A percentile compares a stretch with the other conserved stretches of the same genome.
Evolutionary conservation across 2,888 invertebrate species (phyloP).

Genomic region (Frankliniella fusca): DNA sequence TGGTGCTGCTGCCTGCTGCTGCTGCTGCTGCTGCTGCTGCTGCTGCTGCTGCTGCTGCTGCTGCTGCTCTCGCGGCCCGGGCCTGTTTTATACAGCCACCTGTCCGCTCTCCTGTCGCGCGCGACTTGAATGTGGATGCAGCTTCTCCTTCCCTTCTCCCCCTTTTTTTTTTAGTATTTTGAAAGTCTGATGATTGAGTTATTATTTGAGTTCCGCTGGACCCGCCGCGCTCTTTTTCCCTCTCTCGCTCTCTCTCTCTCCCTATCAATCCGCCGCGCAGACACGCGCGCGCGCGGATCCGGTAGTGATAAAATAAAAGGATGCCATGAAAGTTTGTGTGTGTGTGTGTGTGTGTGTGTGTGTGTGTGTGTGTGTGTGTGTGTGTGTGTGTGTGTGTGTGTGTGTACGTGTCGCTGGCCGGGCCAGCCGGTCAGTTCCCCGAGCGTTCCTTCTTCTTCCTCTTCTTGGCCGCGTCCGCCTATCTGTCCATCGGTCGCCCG

Average conservation of each 20-base stretch:
- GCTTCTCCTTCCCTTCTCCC: not conserved
- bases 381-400: not conserved
- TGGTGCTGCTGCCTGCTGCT: too few species aligned
- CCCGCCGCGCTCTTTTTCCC: not conserved
- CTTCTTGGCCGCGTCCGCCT: not conserved
- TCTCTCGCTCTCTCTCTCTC: slow-evolving; percentile 10
- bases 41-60: too few species aligned
- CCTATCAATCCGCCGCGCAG: not conserved
- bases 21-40: not conserved
- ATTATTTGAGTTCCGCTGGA: not conserved
- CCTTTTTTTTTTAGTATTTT: not conserved
- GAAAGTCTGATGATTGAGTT: not conserved
- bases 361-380: not conserved
- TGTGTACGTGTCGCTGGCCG: not conserved
- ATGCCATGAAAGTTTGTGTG: not conserved
- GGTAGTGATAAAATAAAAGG: not conserved
- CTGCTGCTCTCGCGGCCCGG: not conserved
- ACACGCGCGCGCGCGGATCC: not conserved
- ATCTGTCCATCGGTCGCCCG: not conserved
- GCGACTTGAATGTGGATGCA: not conserved
- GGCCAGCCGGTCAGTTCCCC: not conserved
- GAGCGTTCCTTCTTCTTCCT: too few species aligned
- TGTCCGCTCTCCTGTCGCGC: not conserved
- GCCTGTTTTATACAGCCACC: not conserved
- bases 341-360: not conserved